Evolutionary conservation across 2,797 vertebrate genomes (phyloP).

Genomic region (Typhlichthys subterraneus): DNA sequence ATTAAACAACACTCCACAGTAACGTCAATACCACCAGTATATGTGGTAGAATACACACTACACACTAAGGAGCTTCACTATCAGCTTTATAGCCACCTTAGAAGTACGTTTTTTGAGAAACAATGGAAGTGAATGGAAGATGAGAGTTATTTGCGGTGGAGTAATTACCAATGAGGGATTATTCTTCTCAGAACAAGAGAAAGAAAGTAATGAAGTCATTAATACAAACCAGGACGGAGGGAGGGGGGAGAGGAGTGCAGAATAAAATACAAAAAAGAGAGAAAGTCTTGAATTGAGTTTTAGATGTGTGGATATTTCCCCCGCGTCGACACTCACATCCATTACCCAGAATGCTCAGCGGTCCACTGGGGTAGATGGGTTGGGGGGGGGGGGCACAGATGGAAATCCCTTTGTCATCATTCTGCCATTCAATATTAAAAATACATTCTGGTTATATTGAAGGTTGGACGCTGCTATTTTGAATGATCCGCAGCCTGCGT

Average conservation of each 20-base stretch:
- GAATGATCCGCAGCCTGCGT: constrained; percentile 47
- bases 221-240: neutral
- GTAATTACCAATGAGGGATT: too few species aligned
- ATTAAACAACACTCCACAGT: too few species aligned
- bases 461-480: constrained; percentile 67
- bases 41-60: neutral
- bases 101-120: too few species aligned
- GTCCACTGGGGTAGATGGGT: constrained; percentile 9
- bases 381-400: constrained; percentile 37
- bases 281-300: constrained; percentile 30
- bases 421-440: constrained; percentile 72
- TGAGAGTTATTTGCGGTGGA: too few species aligned
- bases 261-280: constrained; percentile 7
- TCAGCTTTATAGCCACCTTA: neutral
- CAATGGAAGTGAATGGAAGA: too few species aligned
- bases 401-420: constrained; percentile 62
- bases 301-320: constrained; percentile 57
- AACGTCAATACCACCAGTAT: too few species aligned
- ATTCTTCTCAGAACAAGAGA: neutral
- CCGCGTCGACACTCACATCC: constrained; percentile 54
- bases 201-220: neutral
- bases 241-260: neutral
- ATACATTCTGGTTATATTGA: constrained; percentile 68
- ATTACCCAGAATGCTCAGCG: constrained; percentile 59
- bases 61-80: neutral